Percentiles rank a stretch among this genome's conserved stretches.
Evolutionary conservation across 2,113 vertebrate species (phyloP).

Genomic region (Notothenia coriiceps): DNA sequence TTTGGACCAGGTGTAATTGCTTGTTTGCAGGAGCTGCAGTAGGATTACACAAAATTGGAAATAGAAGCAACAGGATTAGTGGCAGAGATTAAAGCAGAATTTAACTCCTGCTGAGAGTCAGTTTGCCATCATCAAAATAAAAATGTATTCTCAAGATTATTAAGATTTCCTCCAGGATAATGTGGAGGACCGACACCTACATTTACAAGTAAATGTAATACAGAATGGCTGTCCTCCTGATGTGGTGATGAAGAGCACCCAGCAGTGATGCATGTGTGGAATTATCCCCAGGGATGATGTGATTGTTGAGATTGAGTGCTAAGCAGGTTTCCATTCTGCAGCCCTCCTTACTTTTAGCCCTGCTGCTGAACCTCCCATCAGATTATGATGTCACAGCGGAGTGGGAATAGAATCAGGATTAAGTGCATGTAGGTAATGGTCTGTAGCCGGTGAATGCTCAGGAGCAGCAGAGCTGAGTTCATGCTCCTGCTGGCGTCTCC

Average conservation of each 20-base stretch:
- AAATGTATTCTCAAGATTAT: no score
- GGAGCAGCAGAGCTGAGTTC: slow-evolving; percentile 24
- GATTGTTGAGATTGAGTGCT: slow-evolving; percentile 55
- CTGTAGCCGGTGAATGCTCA: slow-evolving; percentile 37
- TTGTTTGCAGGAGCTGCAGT: slow-evolving; percentile 51
- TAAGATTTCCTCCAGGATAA: no score
- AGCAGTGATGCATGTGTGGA: background rate
- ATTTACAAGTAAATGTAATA: no score
- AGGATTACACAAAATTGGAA: slow-evolving; percentile 75
- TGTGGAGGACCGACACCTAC: no score
- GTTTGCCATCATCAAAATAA: no score
- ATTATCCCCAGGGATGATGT: slow-evolving; percentile 50
- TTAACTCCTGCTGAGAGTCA: slow-evolving; percentile 40
- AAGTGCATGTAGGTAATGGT: slow-evolving; percentile 52
- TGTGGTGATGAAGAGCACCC: slow-evolving; percentile 12
- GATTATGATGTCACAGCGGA: slow-evolving; percentile 80
- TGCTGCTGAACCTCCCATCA: slow-evolving; percentile 54
- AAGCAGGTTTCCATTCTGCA: slow-evolving; percentile 28
- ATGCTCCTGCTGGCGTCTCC: slow-evolving; percentile 20
- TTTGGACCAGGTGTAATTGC: slow-evolving; percentile 58
- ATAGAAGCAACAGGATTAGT: slow-evolving; percentile 67
- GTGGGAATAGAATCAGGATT: slow-evolving; percentile 74
- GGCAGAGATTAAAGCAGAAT: slow-evolving; percentile 50
- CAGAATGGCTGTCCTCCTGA: no score
- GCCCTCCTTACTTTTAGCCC: slow-evolving; percentile 30